A percentile compares a stretch with the other conserved stretches of the same genome.
Evolutionary conservation across 2,888 invertebrate species (phyloP).

Genomic region (Peribatodes rhomboidaria): DNA sequence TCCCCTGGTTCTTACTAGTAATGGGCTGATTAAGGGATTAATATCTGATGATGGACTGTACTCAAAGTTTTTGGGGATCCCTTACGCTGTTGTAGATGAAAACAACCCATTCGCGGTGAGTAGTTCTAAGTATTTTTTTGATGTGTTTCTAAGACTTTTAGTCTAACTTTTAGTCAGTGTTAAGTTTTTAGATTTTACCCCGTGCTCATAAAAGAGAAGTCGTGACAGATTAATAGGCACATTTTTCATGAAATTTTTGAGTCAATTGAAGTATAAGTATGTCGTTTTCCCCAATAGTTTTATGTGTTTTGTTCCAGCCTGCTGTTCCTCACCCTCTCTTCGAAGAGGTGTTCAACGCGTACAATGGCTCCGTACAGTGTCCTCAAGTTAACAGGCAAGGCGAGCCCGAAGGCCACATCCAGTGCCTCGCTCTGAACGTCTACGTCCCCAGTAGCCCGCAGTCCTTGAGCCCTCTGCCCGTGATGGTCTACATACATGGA

Average conservation of each 20-base stretch:
- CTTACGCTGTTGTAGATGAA: constrained; percentile 50
- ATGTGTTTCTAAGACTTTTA: background rate
- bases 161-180: constrained; percentile 20
- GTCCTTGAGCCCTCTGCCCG: constrained; percentile 52
- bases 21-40: constrained; percentile 52
- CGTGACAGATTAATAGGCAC: too few species aligned
- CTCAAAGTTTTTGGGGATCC: constrained; percentile 55
- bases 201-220: too few species aligned
- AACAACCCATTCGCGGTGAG: constrained; percentile 54
- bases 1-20: constrained; percentile 45
- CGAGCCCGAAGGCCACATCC: constrained; percentile 9
- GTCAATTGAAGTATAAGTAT: too few species aligned
- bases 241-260: too few species aligned
- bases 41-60: constrained; percentile 37
- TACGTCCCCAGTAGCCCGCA: constrained; percentile 57
- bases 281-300: too few species aligned
- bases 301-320: constrained; percentile 22
- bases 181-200: too few species aligned
- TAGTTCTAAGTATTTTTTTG: background rate
- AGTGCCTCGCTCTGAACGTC: constrained; percentile 65
- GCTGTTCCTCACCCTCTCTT: constrained; percentile 19
- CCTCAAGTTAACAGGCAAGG: constrained; percentile 19
- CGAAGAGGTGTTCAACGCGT: constrained; percentile 45
- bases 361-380: constrained; percentile 19
- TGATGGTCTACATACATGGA: constrained; percentile 67